Evolutionary conservation across 2,797 vertebrate genomes (phyloP).

Genomic region (Acrossocheilus fasciatus): DNA sequence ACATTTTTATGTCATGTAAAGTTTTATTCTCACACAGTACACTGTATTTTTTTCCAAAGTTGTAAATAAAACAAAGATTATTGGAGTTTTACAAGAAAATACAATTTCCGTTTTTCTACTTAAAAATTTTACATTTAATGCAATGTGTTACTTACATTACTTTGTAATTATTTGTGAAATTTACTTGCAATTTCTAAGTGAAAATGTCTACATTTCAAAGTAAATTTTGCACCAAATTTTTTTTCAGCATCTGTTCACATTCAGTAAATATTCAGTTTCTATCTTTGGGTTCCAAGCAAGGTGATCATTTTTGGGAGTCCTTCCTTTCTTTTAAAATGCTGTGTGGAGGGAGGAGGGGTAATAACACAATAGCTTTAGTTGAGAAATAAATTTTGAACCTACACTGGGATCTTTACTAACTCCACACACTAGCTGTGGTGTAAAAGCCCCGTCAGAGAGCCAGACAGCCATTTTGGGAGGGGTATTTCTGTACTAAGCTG

Average conservation of each 20-base stretch:
- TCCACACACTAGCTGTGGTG: not conserved
- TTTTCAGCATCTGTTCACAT: too few species aligned
- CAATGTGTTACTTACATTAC: not conserved
- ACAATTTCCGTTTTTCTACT: not conserved
- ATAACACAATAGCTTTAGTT: not conserved
- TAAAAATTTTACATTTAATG: not conserved
- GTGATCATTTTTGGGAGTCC: not conserved
- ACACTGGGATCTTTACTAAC: not conserved
- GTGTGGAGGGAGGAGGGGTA: not conserved
- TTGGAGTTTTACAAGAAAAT: not conserved
- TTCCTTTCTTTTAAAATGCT: not conserved
- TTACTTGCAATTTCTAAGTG: too few species aligned
- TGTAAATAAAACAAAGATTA: not conserved
- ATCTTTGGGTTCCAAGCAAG: too few species aligned
- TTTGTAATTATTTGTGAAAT: too few species aligned
- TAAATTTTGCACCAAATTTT: not conserved
- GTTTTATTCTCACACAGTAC: not conserved
- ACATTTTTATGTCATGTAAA: not conserved
- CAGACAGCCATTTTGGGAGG: constrained; percentile 1
- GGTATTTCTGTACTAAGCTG: constrained; percentile 19
- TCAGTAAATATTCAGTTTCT: not conserved
- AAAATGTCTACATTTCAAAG: not conserved
- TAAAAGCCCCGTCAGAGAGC: not conserved
- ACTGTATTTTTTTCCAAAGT: too few species aligned
- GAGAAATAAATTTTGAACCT: not conserved